phyloP scores from a whole-genome alignment of 2,888 invertebrate species.

The Eristalis pertinax region DNA sequence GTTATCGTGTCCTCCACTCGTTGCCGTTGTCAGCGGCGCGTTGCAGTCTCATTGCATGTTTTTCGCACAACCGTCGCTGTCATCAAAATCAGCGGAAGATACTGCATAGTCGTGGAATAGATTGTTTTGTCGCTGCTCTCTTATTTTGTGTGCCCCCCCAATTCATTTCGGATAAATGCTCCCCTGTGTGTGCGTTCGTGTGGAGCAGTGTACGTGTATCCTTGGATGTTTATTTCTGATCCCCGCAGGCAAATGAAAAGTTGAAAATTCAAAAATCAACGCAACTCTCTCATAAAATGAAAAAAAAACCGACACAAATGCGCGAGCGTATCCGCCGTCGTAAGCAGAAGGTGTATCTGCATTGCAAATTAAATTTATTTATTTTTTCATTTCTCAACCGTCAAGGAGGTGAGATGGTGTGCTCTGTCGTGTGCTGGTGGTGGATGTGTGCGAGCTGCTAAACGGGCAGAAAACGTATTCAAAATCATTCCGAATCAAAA shows the following conservation, averaged over 20 bases:
- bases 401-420: not conserved
- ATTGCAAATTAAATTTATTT: conserved; percentile 68
- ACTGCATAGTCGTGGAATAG: conserved; percentile 21
- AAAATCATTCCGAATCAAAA: conserved; percentile 57
- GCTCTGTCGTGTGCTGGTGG: not conserved
- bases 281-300: conserved; percentile 43
- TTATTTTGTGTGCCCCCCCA: not conserved
- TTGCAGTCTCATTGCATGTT: not conserved
- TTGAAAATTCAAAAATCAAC: conserved; percentile 62
- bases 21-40: not conserved
- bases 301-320: not conserved
- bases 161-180: not conserved
- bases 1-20: not conserved
- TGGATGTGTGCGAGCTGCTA: not conserved
- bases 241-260: conserved; percentile 45
- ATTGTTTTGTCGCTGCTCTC: conserved; percentile 33
- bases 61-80: conserved; percentile 17
- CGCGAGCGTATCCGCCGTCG: not conserved
- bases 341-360: conserved; percentile 54
- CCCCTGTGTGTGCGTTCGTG: not conserved
- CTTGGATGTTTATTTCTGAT: conserved; percentile 34
- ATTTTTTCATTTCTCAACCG: conserved; percentile 37
- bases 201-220: not conserved
- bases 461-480: not conserved
- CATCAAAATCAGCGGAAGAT: conserved; percentile 61